Base-by-base conservation (phyloP, 2,113 vertebrate genomes). In the Pagrus major region DNA sequence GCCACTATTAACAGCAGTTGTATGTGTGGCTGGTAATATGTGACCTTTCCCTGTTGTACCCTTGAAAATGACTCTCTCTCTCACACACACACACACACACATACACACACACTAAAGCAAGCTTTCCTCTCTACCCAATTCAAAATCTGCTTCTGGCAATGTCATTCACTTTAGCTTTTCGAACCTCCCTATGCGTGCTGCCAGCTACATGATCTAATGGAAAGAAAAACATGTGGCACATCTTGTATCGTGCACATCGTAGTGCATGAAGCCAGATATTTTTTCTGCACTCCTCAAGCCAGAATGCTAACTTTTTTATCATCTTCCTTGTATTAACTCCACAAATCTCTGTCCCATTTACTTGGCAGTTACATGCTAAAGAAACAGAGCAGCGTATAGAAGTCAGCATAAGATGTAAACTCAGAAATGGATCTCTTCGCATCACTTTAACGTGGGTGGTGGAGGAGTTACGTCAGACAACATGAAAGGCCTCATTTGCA, bases 11-110 rank as follows among this genome's bases (percentile, higher is more conserved):
- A 51, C 64, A 73, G 71, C 37, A 63, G 70, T 71, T 0, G 76
- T 70, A 68, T 56, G 41, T 86, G 78, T 61, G 49, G 33, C 64
- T 74, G 56, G 68, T 71, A 66, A 72, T 83, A 80, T 14, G 73
- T 87, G 76, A 91, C 88, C 89, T 92, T 85, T 87, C 64, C 31
- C 25, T 76, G 54, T 81, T 51, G 21, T 59, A 80, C 81, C 90
- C 92, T 91, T 91, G 90, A 91, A 87, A 89, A 89, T 83, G 83
- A 86, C 84, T 80, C 85, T n/a, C n/a, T 85, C 84, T 80, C n/a
- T n/a, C n/a, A n/a, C n/a, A n/a, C n/a, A n/a, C n/a, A n/a, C n/a
- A n/a, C n/a, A n/a, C n/a, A n/a, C n/a, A n/a, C n/a, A n/a, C n/a
- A n/a, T n/a, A 85, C 73, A 79, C 33, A 65, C 52, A 69, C 21